phyloP scores from a whole-genome alignment of 30 jellyfish, hydroid and myxozoan genomes.

The Haliclystus octoradiatus region DNA sequence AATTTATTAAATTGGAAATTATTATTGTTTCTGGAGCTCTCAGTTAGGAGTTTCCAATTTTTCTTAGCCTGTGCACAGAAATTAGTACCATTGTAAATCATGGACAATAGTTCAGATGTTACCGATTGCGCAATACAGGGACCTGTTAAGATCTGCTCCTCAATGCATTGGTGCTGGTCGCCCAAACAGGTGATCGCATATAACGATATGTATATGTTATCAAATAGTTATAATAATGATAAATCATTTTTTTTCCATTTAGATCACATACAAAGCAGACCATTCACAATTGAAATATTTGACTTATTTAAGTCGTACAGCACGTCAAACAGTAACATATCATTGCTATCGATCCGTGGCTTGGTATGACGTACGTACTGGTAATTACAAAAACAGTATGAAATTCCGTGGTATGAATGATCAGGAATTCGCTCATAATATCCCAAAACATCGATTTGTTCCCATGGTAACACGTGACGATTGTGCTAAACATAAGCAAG shows the following conservation, averaged over 20 bases:
- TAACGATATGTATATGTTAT: too few relatives aligned
- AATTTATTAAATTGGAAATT: too few relatives aligned
- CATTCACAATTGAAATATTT: slow-evolving; percentile 62
- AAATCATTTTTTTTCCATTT: background rate
- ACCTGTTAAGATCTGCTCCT: too few relatives aligned
- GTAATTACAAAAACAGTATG: slow-evolving; percentile 66
- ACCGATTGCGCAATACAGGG: too few relatives aligned
- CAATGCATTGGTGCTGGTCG: too few relatives aligned
- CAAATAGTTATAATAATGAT: too few relatives aligned
- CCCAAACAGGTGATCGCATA: too few relatives aligned
- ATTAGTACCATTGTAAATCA: too few relatives aligned
- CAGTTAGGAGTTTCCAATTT: too few relatives aligned
- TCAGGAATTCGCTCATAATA: slow-evolving; percentile 43
- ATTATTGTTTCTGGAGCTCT: too few relatives aligned
- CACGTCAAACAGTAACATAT: slow-evolving; percentile 72
- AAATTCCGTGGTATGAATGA: slow-evolving; percentile 61
- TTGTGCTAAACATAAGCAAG: slow-evolving; percentile 42
- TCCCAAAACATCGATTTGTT: slow-evolving; percentile 31
- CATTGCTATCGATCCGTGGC: slow-evolving; percentile 72
- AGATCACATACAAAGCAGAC: slow-evolving; percentile 75
- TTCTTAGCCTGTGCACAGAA: too few relatives aligned
- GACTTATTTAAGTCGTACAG: slow-evolving; percentile 80
- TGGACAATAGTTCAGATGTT: too few relatives aligned
- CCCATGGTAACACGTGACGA: slow-evolving; percentile 67
- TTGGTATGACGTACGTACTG: slow-evolving; percentile 59